phyloP scores from a whole-genome alignment of 2,888 invertebrate genomes.

The Epinotia bilunana region DNA sequence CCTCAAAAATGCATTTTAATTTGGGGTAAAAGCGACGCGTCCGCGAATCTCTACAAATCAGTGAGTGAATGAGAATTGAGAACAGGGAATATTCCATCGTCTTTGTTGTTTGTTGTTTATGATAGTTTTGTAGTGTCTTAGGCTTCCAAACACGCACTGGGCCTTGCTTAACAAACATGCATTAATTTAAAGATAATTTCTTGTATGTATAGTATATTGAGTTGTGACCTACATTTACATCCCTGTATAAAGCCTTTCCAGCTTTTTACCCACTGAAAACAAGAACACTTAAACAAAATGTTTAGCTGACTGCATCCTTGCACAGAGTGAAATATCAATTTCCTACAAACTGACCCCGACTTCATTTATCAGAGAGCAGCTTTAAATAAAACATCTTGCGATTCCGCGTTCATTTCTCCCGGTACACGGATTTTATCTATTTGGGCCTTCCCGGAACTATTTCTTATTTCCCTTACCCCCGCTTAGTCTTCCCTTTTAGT shows the following conservation, averaged over 20 bases:
- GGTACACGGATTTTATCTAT: slow-evolving; percentile 62
- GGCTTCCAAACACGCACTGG: background rate
- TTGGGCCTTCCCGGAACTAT: slow-evolving; percentile 64
- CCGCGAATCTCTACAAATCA: slow-evolving; percentile 39
- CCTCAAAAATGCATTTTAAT: slow-evolving; percentile 41
- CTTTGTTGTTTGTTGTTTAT: slow-evolving; percentile 3
- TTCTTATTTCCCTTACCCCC: slow-evolving; percentile 61
- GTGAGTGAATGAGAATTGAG: background rate
- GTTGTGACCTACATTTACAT: slow-evolving; percentile 5
- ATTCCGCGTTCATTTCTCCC: slow-evolving; percentile 47
- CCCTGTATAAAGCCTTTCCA: background rate
- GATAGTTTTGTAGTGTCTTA: background rate
- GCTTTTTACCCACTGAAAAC: slow-evolving; percentile 25
- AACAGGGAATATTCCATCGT: background rate
- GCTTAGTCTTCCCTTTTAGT: slow-evolving; percentile 55
- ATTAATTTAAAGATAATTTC: background rate
- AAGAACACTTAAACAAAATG: slow-evolving; percentile 37
- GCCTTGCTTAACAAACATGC: background rate
- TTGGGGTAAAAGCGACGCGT: slow-evolving; percentile 36
- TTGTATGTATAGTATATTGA: background rate
- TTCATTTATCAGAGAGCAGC: slow-evolving; percentile 65
- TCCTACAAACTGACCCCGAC: slow-evolving; percentile 66
- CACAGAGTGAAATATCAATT: slow-evolving; percentile 77
- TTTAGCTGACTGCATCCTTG: slow-evolving; percentile 51
- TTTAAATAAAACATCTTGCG: slow-evolving; percentile 60